Evolutionary conservation across 2,113 vertebrate species (phyloP), one percentile per base, ranked within the genome.

Genomic region (Boleophthalmus pectinirostris): DNA sequence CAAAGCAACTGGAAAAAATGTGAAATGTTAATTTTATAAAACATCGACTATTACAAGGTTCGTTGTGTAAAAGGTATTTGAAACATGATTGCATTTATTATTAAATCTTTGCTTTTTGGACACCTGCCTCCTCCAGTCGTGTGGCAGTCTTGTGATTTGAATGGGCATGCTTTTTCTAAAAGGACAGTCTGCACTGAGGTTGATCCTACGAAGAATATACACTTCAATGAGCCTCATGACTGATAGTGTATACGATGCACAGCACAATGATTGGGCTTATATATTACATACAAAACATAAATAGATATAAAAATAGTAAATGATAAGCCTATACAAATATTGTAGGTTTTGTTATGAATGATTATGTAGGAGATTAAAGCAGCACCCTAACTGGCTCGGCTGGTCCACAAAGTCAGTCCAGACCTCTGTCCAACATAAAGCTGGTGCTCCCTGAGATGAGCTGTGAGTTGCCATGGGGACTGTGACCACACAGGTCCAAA

Each of bases 161-260:
- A 79, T 69, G 38, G 9, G 38, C 38, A 43, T 43, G 38, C 38
- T 43, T 43, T 43, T 43, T 43, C 38, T 43, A 43, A 43, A 43
- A 43, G 38, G 38, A 43, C 38, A 43, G 10, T 43, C 38, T 43
- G 35, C 78, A 88, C 90, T 90, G 90, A 88, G 69, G 84, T 87
- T 94, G 91, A 94, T 94, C 93, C 93, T 84, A 63, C 67, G 78
- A 90, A 83, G 91, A 93, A 94, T 94, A 93, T 82, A 83, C 73
- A 69, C 72, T 80, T 80, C 76, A 86, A 51, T 14, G 81, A 90
- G 87, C 91, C 92, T 88, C 93, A 94, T 93, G 88, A 78, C 67
- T 70, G 74, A 57, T 77, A 75, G 90, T 65, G 73, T 82, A 72
- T 70, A 77, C 16, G 20, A 51, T 51, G 47, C 7, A 16, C 12